Conservation (phyloP, 2,113 vertebrate genomes). For the Poicephalus gulielmi region DNA sequence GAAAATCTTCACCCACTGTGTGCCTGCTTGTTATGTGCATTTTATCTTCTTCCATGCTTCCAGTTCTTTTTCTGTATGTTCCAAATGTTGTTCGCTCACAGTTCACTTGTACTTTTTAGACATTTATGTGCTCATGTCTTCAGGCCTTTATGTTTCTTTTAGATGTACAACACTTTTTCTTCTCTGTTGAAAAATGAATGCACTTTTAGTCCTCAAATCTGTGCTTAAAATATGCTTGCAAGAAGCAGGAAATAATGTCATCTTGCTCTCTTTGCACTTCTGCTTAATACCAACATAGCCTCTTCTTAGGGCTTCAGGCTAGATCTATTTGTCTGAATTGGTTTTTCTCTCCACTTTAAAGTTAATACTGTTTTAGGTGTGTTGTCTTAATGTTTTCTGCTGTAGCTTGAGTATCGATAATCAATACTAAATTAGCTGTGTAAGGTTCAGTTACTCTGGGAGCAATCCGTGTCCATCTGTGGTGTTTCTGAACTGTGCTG, state of each 20-base stretch:
- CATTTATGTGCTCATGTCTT: neutral
- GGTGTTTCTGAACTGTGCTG: neutral
- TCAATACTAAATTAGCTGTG: neutral
- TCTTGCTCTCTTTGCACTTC: neutral
- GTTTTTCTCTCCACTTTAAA: neutral
- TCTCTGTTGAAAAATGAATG: neutral
- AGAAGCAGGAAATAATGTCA: neutral
- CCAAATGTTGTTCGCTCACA: neutral
- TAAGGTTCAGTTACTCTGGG: neutral
- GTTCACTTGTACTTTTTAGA: neutral
- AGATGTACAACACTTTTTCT: neutral
- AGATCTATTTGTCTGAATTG: neutral
- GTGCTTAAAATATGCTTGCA: neutral
- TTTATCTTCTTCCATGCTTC: neutral
- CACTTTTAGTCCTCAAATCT: neutral
- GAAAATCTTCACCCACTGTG: rapidly evolving
- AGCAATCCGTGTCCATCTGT: neutral
- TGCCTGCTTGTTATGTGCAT: neutral
- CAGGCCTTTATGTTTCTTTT: neutral
- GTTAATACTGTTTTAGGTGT: neutral
- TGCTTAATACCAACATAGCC: neutral
- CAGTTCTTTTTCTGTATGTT: neutral
- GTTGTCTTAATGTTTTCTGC: neutral
- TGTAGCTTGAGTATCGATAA: neutral
- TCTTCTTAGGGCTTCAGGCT: neutral